A percentile compares a stretch with the other conserved stretches of the same genome.
Evolutionary conservation across 1,140 invertebrate species (phyloP).

Genomic region (Holcopasites calliopsidis): DNA sequence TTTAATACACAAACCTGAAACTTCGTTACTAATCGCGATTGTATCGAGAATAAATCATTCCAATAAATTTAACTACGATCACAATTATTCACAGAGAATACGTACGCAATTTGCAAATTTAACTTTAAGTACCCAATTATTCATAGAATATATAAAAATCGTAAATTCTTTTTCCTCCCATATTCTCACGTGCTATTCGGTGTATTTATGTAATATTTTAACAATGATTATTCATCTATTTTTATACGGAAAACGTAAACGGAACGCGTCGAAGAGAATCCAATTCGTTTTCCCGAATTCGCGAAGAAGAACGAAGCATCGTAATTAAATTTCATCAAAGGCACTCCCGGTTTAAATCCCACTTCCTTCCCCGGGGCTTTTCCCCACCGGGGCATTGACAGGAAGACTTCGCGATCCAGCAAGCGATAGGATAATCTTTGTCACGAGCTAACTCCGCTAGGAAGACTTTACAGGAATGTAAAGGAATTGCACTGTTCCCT

Average conservation of each 20-base stretch:
- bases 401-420: conserved; percentile 38
- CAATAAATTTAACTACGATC: too few species aligned
- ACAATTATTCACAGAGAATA: too few species aligned
- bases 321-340: conserved; percentile 42
- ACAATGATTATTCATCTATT: background rate
- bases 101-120: too few species aligned
- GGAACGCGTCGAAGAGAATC: background rate
- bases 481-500: conserved; percentile 56
- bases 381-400: background rate
- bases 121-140: too few species aligned
- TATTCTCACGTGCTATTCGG: too few species aligned
- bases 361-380: background rate
- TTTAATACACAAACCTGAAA: too few species aligned
- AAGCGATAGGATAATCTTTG: conserved; percentile 1
- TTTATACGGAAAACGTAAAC: background rate
- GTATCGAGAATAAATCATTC: too few species aligned
- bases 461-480: conserved; percentile 58
- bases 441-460: conserved; percentile 6
- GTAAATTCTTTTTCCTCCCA: too few species aligned
- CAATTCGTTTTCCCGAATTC: background rate
- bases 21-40: too few species aligned
- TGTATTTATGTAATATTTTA: too few species aligned
- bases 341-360: conserved; percentile 50
- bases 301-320: conserved; percentile 12
- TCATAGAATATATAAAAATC: too few species aligned